Conservation (phyloP, 1,140 invertebrate species). For the Bemisia tabaci region DNA sequence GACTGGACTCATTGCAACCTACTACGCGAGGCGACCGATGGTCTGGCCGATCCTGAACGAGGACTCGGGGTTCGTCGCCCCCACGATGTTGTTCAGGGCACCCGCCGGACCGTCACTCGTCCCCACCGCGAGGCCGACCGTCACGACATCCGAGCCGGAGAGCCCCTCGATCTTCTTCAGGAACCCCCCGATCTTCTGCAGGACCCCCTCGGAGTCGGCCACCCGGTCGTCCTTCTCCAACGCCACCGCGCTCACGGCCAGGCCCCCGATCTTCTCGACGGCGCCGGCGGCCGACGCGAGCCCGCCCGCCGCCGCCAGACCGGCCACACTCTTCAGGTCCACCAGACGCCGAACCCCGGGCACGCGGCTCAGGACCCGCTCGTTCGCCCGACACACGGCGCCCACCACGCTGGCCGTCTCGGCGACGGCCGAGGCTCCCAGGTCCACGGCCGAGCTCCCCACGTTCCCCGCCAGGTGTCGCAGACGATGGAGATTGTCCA, state of each 20-base stretch:
- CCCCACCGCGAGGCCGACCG: too few species aligned
- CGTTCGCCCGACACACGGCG: background rate
- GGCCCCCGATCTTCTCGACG: background rate
- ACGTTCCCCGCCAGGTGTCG: background rate
- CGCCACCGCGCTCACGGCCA: background rate
- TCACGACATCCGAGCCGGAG: too few species aligned
- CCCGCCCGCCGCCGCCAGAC: background rate
- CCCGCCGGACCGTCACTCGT: too few species aligned
- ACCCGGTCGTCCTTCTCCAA: background rate
- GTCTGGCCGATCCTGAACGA: too few species aligned
- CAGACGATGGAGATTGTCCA: background rate
- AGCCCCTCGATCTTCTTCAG: too few species aligned
- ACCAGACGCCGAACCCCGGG: background rate
- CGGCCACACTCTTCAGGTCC: background rate
- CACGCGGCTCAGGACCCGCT: background rate
- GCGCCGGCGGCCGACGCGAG: background rate
- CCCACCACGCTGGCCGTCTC: background rate
- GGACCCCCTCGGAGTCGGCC: too few species aligned
- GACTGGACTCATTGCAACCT: too few species aligned
- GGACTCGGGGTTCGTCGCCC: too few species aligned
- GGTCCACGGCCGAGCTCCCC: background rate
- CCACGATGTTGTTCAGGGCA: too few species aligned
- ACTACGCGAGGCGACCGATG: too few species aligned
- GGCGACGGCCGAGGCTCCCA: background rate
- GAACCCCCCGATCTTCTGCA: too few species aligned